These are phyloP conservation scores for Pogoniulus pusillus DNA, from an alignment of 2,797 vertebrate genomes.

Conservation along the genomic window DNA sequence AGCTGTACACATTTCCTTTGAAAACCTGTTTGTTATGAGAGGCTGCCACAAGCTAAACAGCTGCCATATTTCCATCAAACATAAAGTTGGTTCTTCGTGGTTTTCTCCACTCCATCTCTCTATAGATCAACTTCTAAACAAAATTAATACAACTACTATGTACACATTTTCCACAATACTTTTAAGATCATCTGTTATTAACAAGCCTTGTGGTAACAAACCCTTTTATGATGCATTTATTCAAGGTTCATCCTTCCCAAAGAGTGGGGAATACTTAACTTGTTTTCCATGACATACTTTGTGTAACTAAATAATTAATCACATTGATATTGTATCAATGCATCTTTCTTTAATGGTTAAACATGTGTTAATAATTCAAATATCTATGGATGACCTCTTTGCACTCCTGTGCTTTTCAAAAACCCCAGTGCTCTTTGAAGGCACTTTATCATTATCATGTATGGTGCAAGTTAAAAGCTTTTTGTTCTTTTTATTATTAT, in stretches of 20 bases:
- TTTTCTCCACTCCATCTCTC: not conserved
- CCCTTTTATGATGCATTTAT: conserved; percentile 62
- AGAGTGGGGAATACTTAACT: conserved; percentile 71
- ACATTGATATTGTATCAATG: conserved; percentile 90
- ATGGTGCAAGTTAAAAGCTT: conserved; percentile 73
- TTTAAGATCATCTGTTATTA: conserved; percentile 53
- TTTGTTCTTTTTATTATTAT: conserved; percentile 64
- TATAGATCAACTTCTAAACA: not conserved
- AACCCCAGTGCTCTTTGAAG: conserved; percentile 79
- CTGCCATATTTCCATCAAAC: not conserved
- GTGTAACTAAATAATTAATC: conserved; percentile 93
- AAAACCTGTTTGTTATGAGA: conserved; percentile 19
- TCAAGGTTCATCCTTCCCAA: conserved; percentile 65
- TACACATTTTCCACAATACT: not conserved
- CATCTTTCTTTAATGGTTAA: conserved; percentile 89
- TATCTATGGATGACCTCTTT: conserved; percentile 80
- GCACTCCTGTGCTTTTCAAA: conserved; percentile 79
- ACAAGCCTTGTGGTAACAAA: conserved; percentile 58
- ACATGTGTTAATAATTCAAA: conserved; percentile 93
- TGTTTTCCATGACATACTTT: conserved; percentile 77
- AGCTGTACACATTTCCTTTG: not conserved
- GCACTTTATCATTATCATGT: conserved; percentile 72
- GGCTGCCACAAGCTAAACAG: not conserved
- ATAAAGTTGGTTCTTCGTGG: not conserved
- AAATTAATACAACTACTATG: conserved; percentile 11